These are phyloP conservation scores for Oligia latruncula DNA, from an alignment of 2,888 invertebrate species.

Conservation along the genomic window DNA sequence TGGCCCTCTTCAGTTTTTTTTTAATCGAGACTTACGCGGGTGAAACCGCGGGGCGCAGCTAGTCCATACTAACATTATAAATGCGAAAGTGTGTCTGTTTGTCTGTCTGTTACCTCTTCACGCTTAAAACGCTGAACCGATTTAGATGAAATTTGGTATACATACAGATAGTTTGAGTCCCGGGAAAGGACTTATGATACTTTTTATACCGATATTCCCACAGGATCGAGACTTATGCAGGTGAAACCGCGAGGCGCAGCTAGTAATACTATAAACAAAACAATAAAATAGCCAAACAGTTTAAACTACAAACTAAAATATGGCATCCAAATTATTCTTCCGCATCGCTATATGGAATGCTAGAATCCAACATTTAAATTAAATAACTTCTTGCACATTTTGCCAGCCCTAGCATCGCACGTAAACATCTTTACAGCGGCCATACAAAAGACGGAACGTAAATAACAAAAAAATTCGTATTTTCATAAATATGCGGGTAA, in stretches of 20 bases:
- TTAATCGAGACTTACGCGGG: too few relatives aligned
- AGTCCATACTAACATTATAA: too few relatives aligned
- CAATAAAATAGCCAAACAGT: background rate
- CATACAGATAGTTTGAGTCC: too few relatives aligned
- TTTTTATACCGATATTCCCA: background rate
- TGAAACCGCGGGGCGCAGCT: too few relatives aligned
- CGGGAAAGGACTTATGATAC: too few relatives aligned
- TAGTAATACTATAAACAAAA: background rate
- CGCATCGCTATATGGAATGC: too few relatives aligned
- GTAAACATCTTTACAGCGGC: slow-evolving; percentile 67
- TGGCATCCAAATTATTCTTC: background rate
- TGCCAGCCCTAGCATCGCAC: slow-evolving; percentile 55
- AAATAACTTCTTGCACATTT: background rate
- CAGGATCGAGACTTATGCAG: background rate
- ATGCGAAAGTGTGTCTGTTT: too few relatives aligned
- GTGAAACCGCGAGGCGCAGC: background rate
- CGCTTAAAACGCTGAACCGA: background rate
- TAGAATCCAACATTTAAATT: background rate
- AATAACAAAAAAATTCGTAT: slow-evolving; percentile 60
- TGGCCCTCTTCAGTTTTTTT: too few relatives aligned
- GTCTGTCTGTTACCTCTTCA: too few relatives aligned
- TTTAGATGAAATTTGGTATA: background rate
- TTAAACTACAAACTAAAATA: background rate
- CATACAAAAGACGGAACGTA: slow-evolving; percentile 60
- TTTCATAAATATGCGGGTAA: slow-evolving; percentile 47